Conservation (phyloP, 2,113 vertebrate species). For the Oncorhynchus kisutch region DNA sequence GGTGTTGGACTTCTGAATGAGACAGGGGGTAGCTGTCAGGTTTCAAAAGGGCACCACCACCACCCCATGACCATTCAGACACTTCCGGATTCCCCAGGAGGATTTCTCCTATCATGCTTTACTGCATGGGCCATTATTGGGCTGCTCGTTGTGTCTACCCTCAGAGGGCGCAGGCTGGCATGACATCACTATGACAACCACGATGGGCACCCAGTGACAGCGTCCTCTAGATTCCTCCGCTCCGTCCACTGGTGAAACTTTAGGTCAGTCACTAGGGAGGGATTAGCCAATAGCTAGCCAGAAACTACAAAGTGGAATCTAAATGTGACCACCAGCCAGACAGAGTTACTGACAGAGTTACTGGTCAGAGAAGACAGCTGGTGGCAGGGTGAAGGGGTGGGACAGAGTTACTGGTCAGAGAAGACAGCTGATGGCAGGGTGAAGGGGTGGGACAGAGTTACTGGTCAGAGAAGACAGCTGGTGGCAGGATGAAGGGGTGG, state of each 20-base stretch:
- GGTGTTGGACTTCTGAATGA: conserved; percentile 1
- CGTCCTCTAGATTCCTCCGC: not conserved
- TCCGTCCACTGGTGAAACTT: not conserved
- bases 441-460: too few relatives aligned
- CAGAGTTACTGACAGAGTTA: not conserved
- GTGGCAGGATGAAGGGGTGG: too few relatives aligned
- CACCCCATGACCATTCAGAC: not conserved
- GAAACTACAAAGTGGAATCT: not conserved
- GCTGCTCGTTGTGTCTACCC: not conserved
- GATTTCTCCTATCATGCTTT: conserved; percentile 40
- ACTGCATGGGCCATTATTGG: conserved; percentile 18
- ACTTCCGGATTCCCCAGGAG: conserved; percentile 19
- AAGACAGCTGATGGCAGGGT: too few relatives aligned
- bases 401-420: too few relatives aligned
- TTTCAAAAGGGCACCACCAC: conserved; percentile 15
- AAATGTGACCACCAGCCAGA: not conserved
- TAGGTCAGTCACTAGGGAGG: not conserved
- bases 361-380: too few relatives aligned
- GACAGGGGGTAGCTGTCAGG: not conserved
- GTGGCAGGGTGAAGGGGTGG: too few relatives aligned
- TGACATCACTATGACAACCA: conserved; percentile 35
- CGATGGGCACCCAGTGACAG: not conserved
- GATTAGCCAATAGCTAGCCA: not conserved
- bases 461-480: too few relatives aligned
- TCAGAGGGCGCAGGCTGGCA: conserved; percentile 20